These are phyloP conservation scores for Pedicia rivosa DNA, from an alignment of 2,888 invertebrate species.

Conservation along the genomic window DNA sequence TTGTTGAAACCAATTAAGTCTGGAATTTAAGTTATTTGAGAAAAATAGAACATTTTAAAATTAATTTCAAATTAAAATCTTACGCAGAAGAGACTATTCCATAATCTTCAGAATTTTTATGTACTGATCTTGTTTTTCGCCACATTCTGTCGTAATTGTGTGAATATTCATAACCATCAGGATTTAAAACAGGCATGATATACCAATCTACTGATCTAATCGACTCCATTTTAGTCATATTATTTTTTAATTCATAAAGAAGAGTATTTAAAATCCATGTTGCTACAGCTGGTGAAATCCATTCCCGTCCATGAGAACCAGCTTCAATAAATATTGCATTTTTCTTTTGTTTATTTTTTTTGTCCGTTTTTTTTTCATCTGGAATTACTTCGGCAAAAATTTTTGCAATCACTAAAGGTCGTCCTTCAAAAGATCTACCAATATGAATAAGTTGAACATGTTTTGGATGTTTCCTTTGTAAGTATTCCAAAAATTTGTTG, in stretches of 20 bases:
- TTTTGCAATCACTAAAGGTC: constrained; percentile 53
- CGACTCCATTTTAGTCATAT: constrained; percentile 22
- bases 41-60: background rate
- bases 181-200: constrained; percentile 59
- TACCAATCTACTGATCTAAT: constrained; percentile 54
- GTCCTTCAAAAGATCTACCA: constrained; percentile 55
- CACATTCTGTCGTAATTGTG: constrained; percentile 60
- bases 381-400: constrained; percentile 33
- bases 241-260: background rate
- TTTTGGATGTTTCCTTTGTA: constrained; percentile 46
- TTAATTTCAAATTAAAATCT: background rate
- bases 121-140: constrained; percentile 58
- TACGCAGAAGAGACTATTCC: background rate
- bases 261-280: constrained; percentile 45
- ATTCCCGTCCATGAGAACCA: constrained; percentile 59
- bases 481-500: constrained; percentile 46
- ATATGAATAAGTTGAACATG: constrained; percentile 50
- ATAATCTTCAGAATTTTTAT: constrained; percentile 17
- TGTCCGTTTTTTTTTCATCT: constrained; percentile 16
- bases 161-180: constrained; percentile 62
- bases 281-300: constrained; percentile 64
- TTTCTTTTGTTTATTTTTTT: constrained; percentile 38
- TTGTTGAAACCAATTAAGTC: constrained; percentile 25
- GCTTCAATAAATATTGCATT: constrained; percentile 71
- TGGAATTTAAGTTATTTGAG: background rate